Evolutionary conservation across 92 coral and sea anemone genomes (phyloP).

Genomic region (Siderastrea siderea): DNA sequence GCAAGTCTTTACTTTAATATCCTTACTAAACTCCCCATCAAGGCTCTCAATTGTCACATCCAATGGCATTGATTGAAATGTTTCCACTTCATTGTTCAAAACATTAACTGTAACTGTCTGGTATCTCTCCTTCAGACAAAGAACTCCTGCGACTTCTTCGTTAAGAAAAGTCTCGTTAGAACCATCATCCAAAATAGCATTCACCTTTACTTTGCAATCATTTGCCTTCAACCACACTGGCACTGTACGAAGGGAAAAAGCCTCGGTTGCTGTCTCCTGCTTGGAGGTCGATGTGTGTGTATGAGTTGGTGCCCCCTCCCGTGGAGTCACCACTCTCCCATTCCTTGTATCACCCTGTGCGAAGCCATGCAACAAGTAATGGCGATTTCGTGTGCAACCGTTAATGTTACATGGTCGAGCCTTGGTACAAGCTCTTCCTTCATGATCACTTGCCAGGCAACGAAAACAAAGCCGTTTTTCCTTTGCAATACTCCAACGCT

Average conservation of each 20-base stretch:
- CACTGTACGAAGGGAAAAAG: conserved; percentile 40
- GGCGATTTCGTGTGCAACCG: conserved; percentile 51
- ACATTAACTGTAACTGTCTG: conserved; percentile 63
- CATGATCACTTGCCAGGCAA: conserved; percentile 57
- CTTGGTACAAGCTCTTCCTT: conserved; percentile 28
- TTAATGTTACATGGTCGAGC: conserved; percentile 36
- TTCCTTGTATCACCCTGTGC: not conserved
- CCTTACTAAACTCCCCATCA: no score
- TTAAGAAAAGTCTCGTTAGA: not conserved
- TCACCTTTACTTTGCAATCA: no score
- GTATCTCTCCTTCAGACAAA: conserved; percentile 22
- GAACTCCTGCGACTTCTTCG: conserved; percentile 62
- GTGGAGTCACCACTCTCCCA: conserved; percentile 15
- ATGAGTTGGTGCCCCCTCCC: conserved; percentile 61
- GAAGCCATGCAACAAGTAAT: conserved; percentile 27
- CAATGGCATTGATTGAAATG: conserved; percentile 66
- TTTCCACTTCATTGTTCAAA: conserved; percentile 54
- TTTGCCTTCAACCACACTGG: no score
- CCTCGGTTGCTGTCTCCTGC: conserved; percentile 32
- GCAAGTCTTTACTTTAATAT: conserved; percentile 58
- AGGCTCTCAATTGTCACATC: conserved; percentile 24
- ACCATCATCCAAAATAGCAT: no score
- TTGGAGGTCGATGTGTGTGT: conserved; percentile 19
- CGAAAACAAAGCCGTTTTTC: conserved; percentile 53
- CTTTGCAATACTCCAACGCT: conserved; percentile 54